These are phyloP conservation scores for Folsomia candida DNA, from an alignment of 2,888 invertebrate species.

Conservation along the genomic window DNA sequence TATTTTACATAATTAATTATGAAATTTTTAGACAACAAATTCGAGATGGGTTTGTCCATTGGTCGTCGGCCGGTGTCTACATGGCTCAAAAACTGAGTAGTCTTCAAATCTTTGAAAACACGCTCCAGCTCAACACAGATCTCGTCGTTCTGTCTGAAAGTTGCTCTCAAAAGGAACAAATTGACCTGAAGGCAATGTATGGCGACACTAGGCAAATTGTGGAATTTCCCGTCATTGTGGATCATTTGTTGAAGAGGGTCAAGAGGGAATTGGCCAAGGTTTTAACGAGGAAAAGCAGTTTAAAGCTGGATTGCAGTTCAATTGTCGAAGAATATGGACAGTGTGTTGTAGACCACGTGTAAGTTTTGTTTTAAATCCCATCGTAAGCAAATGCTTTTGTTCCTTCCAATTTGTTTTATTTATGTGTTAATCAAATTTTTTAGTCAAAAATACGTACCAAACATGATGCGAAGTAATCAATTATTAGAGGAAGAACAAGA, in stretches of 20 bases:
- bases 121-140: conserved; percentile 9
- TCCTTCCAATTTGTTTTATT: not conserved
- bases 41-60: conserved; percentile 35
- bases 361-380: not conserved
- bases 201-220: conserved; percentile 17
- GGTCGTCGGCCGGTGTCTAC: conserved; percentile 31
- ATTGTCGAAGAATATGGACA: conserved; percentile 24
- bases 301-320: not conserved
- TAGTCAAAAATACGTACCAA: conserved; percentile 17
- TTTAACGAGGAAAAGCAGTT: conserved; percentile 2
- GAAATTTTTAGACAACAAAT: too few relatives aligned
- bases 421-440: not conserved
- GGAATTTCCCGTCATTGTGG: conserved; percentile 23
- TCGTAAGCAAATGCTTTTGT: not conserved
- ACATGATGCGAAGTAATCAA: conserved; percentile 13
- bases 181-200: conserved; percentile 26
- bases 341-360: conserved; percentile 12
- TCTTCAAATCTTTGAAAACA: conserved; percentile 10
- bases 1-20: too few relatives aligned
- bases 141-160: conserved; percentile 18
- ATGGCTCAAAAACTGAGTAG: conserved; percentile 27
- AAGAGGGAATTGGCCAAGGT: conserved; percentile 21
- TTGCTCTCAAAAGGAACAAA: conserved; percentile 33
- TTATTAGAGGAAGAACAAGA: conserved; percentile 39
- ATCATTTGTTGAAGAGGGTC: conserved; percentile 23